phyloP scores from a whole-genome alignment of 2,113 vertebrate species.

The Halichoerus grypus region DNA sequence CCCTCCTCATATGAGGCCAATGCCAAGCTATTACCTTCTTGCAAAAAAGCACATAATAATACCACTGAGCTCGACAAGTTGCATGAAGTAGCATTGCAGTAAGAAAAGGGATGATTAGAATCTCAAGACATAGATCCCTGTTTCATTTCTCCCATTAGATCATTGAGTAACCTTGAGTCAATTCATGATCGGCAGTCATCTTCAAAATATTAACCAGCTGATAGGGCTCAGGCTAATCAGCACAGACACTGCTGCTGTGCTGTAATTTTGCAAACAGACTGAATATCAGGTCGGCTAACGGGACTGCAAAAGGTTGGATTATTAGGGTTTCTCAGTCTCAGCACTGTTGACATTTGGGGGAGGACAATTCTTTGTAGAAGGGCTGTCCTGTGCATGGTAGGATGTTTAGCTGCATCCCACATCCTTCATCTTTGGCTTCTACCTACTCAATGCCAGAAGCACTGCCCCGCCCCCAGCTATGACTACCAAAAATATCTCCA shows the following conservation, averaged over 20 bases:
- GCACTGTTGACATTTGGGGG: neutral
- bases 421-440: neutral
- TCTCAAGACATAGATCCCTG: neutral
- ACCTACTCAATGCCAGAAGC: neutral
- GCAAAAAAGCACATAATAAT: neutral
- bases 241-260: neutral
- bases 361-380: neutral
- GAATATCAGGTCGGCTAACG: neutral
- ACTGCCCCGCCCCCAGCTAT: rapidly evolving
- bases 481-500: neutral
- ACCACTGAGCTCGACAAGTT: neutral
- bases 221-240: neutral
- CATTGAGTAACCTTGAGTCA: neutral
- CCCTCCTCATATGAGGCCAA: neutral
- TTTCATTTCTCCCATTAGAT: neutral
- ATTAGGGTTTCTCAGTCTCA: neutral
- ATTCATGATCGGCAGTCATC: neutral
- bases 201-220: neutral
- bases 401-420: neutral
- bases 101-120: neutral
- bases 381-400: neutral
- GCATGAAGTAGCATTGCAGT: neutral
- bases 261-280: neutral
- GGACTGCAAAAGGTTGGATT: neutral
- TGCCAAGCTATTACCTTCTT: neutral